A percentile compares a stretch with the other conserved stretches of the same genome.
Conservation (phyloP, 2,797 vertebrate genomes). For the Salarias fasciatus region DNA sequence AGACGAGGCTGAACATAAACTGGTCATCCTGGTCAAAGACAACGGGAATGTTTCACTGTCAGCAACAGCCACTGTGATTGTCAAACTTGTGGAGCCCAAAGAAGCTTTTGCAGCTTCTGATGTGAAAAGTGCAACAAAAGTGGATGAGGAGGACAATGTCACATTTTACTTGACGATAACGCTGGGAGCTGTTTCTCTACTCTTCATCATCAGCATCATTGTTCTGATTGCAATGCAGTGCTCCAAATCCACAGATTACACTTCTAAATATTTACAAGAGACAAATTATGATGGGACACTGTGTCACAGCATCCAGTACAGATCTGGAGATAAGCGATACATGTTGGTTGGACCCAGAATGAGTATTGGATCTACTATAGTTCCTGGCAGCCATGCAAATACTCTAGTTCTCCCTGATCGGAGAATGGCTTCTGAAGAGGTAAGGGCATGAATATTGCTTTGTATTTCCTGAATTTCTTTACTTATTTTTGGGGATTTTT, state of each 20-base stretch:
- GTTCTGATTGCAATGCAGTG: constrained; percentile 60
- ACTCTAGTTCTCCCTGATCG: too few species aligned
- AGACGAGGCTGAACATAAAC: constrained; percentile 67
- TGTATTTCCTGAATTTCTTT: too few species aligned
- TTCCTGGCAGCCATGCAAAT: background rate
- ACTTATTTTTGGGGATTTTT: too few species aligned
- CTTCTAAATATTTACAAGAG: too few species aligned
- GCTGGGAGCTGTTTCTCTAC: constrained; percentile 39
- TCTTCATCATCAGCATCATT: constrained; percentile 62
- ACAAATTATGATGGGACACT: too few species aligned
- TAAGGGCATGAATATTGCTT: constrained; percentile 14
- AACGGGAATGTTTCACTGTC: constrained; percentile 60
- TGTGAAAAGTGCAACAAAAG: background rate
- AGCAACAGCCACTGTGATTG: constrained; percentile 1
- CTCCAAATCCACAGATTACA: constrained; percentile 33
- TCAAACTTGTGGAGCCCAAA: background rate
- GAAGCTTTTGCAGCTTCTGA: constrained; percentile 1
- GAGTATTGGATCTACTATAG: constrained; percentile 56
- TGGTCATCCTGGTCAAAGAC: constrained; percentile 4
- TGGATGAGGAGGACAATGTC: too few species aligned
- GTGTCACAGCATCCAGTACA: constrained; percentile 57
- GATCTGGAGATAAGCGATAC: constrained; percentile 59
- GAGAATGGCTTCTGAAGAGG: too few species aligned
- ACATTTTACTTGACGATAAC: too few species aligned
- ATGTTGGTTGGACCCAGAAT: constrained; percentile 69